Percentiles rank a stretch among this genome's conserved stretches.
Evolutionary conservation across 1,140 invertebrate species (phyloP).

Genomic region (Hylaeus anthracinus): DNA sequence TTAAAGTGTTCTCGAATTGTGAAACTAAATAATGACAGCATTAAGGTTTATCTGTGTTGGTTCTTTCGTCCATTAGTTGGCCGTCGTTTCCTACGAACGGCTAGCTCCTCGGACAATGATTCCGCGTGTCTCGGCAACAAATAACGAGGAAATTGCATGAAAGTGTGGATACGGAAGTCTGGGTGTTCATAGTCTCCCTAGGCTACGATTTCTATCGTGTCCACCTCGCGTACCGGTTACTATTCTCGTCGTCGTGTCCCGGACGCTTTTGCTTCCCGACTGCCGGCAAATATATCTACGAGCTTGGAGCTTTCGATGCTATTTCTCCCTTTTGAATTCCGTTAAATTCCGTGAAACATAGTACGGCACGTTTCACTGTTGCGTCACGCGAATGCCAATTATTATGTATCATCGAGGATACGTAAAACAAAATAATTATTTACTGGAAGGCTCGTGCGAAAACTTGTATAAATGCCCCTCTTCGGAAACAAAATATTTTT

Average conservation of each 20-base stretch:
- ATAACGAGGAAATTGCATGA: slow-evolving; percentile 5
- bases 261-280: slow-evolving; percentile 67
- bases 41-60: slow-evolving; percentile 3
- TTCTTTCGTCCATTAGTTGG: not conserved
- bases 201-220: slow-evolving; percentile 53
- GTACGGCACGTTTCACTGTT: no score
- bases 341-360: not conserved
- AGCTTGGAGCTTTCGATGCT: slow-evolving; percentile 53
- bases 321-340: slow-evolving; percentile 33
- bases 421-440: no score
- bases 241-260: slow-evolving; percentile 74
- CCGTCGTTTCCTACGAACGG: not conserved
- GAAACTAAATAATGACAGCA: slow-evolving; percentile 19
- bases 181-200: slow-evolving; percentile 38
- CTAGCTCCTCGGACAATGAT: not conserved
- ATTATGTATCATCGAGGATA: no score
- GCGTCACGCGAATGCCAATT: no score
- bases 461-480: no score
- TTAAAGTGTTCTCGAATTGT: slow-evolving; percentile 1
- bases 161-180: slow-evolving; percentile 32
- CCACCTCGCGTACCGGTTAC: slow-evolving; percentile 71
- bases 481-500: no score
- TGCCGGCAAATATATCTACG: slow-evolving; percentile 74
- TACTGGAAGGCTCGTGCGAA: no score
- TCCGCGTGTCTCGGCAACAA: not conserved